Percentiles rank a stretch among this genome's conserved stretches.
Evolutionary conservation across 2,113 vertebrate species (phyloP).

Genomic region (Nanger granti): DNA sequence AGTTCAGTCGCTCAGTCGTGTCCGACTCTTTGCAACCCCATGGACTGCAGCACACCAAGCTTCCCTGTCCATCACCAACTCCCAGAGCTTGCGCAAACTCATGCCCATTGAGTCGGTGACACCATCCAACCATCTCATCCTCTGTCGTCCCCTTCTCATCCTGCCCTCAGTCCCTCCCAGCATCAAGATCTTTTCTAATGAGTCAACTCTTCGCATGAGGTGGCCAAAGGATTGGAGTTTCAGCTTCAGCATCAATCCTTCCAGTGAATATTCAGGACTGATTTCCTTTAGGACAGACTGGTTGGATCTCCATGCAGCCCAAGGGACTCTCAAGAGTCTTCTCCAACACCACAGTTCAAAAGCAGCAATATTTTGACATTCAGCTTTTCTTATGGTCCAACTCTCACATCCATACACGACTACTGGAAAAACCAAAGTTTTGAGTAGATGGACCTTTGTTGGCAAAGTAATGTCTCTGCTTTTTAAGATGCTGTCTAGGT

Average conservation of each 20-base stretch:
- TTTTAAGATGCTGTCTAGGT: not conserved
- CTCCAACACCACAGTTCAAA: not conserved
- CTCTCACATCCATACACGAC: not conserved
- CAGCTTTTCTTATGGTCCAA: not conserved
- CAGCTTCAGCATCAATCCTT: not conserved
- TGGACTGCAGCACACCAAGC: not conserved
- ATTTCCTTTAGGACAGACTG: not conserved
- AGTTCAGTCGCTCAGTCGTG: not conserved
- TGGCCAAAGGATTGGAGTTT: not conserved
- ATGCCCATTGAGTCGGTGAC: fast-evolving
- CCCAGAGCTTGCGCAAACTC: not conserved
- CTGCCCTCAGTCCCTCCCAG: not conserved
- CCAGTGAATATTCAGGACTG: not conserved
- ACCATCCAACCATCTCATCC: not conserved
- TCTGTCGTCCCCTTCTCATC: not conserved
- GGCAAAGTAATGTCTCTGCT: not conserved
- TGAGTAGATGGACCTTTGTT: not conserved
- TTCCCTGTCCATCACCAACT: not conserved
- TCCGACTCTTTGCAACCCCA: not conserved
- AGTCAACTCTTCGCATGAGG: not conserved
- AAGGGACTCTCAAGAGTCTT: not conserved
- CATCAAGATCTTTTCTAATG: not conserved
- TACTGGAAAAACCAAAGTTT: not conserved
- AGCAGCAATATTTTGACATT: not conserved
- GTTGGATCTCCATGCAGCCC: not conserved